Conservation (phyloP, 1,140 invertebrate genomes). For the Atta colombica region DNA sequence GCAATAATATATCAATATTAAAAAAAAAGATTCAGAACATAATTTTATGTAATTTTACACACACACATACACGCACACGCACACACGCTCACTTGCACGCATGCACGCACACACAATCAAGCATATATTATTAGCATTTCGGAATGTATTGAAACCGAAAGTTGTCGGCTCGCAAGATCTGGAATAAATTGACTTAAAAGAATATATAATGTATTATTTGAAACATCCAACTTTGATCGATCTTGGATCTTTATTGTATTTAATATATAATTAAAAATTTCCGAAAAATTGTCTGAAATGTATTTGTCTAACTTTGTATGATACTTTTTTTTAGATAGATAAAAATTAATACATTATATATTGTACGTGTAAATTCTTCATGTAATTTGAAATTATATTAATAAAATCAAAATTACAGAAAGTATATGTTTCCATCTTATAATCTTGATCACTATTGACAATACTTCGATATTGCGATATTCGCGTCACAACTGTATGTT, state of each 20-base stretch:
- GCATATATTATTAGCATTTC: too few species aligned
- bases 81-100: too few species aligned
- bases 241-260: too few species aligned
- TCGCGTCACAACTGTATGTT: neutral
- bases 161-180: too few species aligned
- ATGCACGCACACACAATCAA: neutral
- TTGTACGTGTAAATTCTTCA: neutral
- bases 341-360: neutral
- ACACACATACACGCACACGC: too few species aligned
- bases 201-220: too few species aligned
- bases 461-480: conserved; percentile 18
- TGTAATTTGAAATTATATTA: conserved; percentile 12
- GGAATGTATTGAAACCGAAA: too few species aligned
- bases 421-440: conserved; percentile 14
- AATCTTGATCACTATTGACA: neutral
- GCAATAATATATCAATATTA: neutral
- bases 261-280: neutral
- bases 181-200: too few species aligned
- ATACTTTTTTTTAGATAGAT: neutral
- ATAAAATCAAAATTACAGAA: conserved; percentile 15
- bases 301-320: neutral
- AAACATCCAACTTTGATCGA: too few species aligned
- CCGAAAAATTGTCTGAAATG: neutral
- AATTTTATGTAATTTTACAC: neutral
- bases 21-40: neutral